Evolutionary conservation across 2,797 vertebrate species (phyloP), one percentile per base, ranked within the genome.

Genomic region (Sebastiscus tertius): DNA sequence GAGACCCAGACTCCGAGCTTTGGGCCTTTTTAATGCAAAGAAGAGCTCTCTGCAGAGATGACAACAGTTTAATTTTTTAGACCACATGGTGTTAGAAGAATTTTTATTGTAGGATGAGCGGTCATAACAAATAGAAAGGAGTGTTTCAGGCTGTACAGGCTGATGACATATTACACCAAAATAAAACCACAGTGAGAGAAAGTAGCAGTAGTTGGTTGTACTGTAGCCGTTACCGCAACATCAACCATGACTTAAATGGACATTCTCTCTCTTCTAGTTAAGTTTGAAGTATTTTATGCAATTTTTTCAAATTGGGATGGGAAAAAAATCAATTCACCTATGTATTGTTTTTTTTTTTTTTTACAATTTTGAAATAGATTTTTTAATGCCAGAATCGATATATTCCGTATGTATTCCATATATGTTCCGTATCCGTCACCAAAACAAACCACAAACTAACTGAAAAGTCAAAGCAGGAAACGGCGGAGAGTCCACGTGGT

Each of bases 11-110:
- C 36, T 36, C 29, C 0, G 31, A 69, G 61, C 56, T 10, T 22
- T 54, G 52, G 52, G 52, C 10, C 9, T 54, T n/a, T 54, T 54
- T 54, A 67, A 88, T 62, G 60, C 52, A 60, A 61, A 81, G 66
- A 49, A 46, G 75, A 72, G 49, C 66, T 5, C 39, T 62, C 20
- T 54, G 49, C 31, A 8, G 59, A 29, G 31, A 16, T 66, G 42
- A 75, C 79, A 77, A n/a, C 33, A 29, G 61, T 31, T 67, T 0
- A 20, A 75, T 22, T 64, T 54, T 70, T 66, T 0, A 60, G 67
- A 31, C 55, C 54, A 2, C 75, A 31, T 10, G 54, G 36, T 62
- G 58, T 73, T 75, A 49, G 58, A 62, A 49, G 66, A 36, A 34
- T 63, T 26, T 26, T 63, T 11, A 58, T 5, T 61, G 66, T 8